Evolutionary conservation across 2,113 vertebrate species (phyloP), one percentile per base, ranked within the genome.

Genomic region (Diphyllodes magnificus): DNA sequence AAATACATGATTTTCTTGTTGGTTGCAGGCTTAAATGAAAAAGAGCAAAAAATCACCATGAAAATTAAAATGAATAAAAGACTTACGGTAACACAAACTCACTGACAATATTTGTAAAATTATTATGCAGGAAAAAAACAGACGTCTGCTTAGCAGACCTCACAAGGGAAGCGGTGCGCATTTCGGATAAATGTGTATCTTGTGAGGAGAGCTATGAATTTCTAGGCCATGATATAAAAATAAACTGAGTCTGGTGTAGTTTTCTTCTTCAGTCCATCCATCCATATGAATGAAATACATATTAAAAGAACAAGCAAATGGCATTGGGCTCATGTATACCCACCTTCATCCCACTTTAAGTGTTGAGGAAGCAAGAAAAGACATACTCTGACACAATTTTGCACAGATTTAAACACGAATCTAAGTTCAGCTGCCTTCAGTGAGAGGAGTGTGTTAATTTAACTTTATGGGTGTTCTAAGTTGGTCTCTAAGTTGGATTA

Each of bases 281-380:
- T 71, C 39, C 3, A 3, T 21, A 37, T 64, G 79, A 70, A 57
- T 78, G 31, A 86, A n/a, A 49, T 82, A 11, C 8, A 9, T 71
- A 30, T 19, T 73, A 25, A 81, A 86, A 83, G 2, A 18, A 18
- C n/a, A 71, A 71, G 35, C 11, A 64, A 57, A 35, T 0, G 17
- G 9, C 8, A 0, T 10, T 88, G 30, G 15, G 6, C 33, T 78
- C 2, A 1, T 70, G 18, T 21, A 13, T 4, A 28, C 8, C 1
- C 16, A 40, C 23, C 22, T 71, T 81, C 64, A 81, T 28, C 24
- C 19, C 13, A 6, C 6, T 49, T 21, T 25, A 39, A 35, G 3
- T 51, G 15, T 33, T 87, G 49, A 69, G 12, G 33, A 31, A 64
- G 18, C 13, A 39, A 57, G 75, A 77, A 81, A 63, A 64, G 4